These are phyloP conservation scores for Therioaphis trifolii DNA, from an alignment of 2,888 invertebrate genomes.

Conservation along the genomic window DNA sequence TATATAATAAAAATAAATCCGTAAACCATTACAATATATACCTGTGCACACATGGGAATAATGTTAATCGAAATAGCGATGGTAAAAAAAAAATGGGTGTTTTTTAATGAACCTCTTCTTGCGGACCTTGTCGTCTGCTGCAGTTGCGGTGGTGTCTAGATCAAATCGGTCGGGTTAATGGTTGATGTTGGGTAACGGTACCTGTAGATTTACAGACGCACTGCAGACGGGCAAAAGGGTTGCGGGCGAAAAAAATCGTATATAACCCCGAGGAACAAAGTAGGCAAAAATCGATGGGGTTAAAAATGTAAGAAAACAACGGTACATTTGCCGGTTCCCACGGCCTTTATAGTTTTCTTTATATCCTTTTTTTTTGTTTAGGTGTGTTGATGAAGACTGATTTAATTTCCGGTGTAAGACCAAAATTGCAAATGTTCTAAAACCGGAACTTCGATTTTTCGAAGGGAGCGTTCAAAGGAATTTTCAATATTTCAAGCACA, in stretches of 20 bases:
- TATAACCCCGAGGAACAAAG: conserved; percentile 29
- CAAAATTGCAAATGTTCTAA: conserved; percentile 30
- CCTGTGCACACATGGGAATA: conserved; percentile 22
- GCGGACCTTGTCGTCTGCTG: conserved; percentile 37
- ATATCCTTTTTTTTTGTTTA: background rate
- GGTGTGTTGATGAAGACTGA: background rate
- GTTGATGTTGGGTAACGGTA: conserved; percentile 49
- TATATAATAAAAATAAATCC: conserved; percentile 49
- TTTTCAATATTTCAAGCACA: background rate
- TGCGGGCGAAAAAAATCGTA: conserved; percentile 49
- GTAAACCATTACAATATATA: conserved; percentile 36
- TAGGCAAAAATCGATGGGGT: conserved; percentile 50
- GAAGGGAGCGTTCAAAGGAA: conserved; percentile 5
- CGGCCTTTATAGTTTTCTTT: too few relatives aligned
- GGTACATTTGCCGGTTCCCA: conserved; percentile 58
- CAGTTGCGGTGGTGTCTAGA: conserved; percentile 18
- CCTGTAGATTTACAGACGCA: background rate
- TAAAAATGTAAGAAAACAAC: conserved; percentile 45
- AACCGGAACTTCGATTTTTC: conserved; percentile 44
- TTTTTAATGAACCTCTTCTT: conserved; percentile 50
- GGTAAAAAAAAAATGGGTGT: conserved; percentile 50
- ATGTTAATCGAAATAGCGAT: conserved; percentile 28
- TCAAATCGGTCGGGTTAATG: conserved; percentile 52
- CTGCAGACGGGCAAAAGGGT: conserved; percentile 52
- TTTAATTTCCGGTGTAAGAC: conserved; percentile 46